Percentiles rank a stretch among this genome's conserved stretches.
Evolutionary conservation across 2,113 vertebrate species (phyloP).

Genomic region (Sylvilagus bachmani): DNA sequence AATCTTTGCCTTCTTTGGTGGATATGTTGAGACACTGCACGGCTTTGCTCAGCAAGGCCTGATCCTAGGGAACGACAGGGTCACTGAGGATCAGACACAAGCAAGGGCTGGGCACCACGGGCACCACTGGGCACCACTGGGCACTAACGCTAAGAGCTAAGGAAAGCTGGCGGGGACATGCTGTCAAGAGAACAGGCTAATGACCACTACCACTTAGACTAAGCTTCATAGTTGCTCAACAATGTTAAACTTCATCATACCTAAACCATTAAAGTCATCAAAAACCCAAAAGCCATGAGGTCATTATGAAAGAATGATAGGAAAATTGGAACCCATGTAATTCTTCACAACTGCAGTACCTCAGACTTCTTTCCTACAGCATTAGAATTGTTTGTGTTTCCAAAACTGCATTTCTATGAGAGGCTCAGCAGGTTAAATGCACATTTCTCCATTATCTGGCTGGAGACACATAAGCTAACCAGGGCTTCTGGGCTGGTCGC

Average conservation of each 20-base stretch:
- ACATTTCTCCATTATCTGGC: not conserved
- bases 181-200: not conserved
- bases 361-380: not conserved
- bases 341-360: not conserved
- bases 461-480: not conserved
- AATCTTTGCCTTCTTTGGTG: conserved; percentile 94
- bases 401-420: not conserved
- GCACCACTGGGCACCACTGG: no score
- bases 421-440: not conserved
- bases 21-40: conserved; percentile 96
- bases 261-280: not conserved
- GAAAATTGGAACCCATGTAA: not conserved
- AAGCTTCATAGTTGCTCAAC: not conserved
- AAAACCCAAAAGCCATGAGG: not conserved
- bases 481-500: no score
- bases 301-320: not conserved
- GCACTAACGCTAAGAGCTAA: not conserved
- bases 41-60: conserved; percentile 97
- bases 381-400: not conserved
- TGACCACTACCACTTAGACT: not conserved
- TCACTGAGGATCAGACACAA: not conserved
- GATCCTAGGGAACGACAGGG: conserved; percentile 90
- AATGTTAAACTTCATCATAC: not conserved
- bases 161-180: not conserved
- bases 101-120: not conserved